These are phyloP conservation scores for Cyanoliseus patagonus DNA, from an alignment of 2,113 vertebrate species.

Conservation along the genomic window DNA sequence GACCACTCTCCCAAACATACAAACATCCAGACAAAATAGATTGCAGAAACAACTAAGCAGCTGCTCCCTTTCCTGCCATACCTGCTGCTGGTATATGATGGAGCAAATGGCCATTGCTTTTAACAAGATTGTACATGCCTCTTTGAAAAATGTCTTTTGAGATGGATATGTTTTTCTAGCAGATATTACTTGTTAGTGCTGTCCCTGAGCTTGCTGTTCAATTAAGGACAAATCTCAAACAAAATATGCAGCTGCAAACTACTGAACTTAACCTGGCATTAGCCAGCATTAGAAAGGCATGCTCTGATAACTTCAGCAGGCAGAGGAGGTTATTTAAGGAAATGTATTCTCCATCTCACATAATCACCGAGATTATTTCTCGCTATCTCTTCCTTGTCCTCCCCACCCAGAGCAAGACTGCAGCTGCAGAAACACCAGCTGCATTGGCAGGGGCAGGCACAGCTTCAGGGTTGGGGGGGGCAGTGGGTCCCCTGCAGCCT, in stretches of 20 bases:
- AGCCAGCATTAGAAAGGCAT: conserved; percentile 21
- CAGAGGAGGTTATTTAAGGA: conserved; percentile 39
- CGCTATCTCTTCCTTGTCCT: conserved; percentile 8
- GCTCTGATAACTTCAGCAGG: conserved; percentile 8
- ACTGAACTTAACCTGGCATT: conserved; percentile 44
- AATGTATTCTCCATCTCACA: neutral
- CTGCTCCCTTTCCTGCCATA: neutral
- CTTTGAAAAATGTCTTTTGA: conserved; percentile 21
- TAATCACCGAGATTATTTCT: conserved; percentile 54
- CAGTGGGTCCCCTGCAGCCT: neutral
- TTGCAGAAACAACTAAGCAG: conserved; percentile 18
- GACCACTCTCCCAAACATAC: conserved; percentile 13
- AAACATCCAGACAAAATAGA: conserved; percentile 29
- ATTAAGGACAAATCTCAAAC: neutral
- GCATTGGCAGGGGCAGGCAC: neutral
- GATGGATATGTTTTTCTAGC: neutral
- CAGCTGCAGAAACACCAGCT: conserved; percentile 24
- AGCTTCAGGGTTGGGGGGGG: neutral
- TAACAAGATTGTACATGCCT: conserved; percentile 16
- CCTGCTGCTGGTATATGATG: neutral
- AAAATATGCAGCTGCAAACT: neutral
- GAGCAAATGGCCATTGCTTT: neutral
- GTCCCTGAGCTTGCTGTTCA: neutral
- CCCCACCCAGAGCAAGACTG: neutral
- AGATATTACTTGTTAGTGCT: neutral